Base-by-base conservation (phyloP, 2,888 invertebrate genomes). In the Amphipoea oculea region DNA sequence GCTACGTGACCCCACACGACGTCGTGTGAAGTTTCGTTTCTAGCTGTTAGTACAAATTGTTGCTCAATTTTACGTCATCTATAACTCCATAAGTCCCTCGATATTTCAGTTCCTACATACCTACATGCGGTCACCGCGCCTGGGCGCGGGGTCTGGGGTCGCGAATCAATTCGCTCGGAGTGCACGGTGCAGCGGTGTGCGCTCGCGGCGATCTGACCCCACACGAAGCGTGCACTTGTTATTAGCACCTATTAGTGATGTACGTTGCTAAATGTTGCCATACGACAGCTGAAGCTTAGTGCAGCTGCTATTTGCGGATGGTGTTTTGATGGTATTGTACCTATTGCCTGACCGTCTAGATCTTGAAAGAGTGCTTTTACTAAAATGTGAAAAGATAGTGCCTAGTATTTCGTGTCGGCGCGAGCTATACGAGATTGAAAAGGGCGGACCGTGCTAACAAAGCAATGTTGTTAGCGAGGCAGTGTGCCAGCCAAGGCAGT, bases 131-230 rank as follows among this genome's bases (percentile, higher is more conserved):
- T 62, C 72, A 74, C 57, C 51, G 60, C 20, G 42, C 63, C 20
- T 2, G 57, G 4, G 36, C 29, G n/a, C 62, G 40, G 11, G 76
- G 45, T 68, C 78, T 40, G 62, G 65, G 82, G 80, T 78, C 85
- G 81, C 71, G 79, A 89, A 89, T 89, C 89, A 85, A 88, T 89
- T 87, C 78, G 79, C 80, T 63, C 66, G 73, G 73, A 67, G 68
- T 73, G 86, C 86, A 71, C 75, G 66, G 57, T 12, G 57, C 23
- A 6, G 40, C 74, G 60, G 65, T 9, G 12, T 14, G 29, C 84
- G 77, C 84, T 73, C 70, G 87, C 83, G 77, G 86, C 86, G 69
- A 11, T 29, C 40, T 81, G 82, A 82, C 79, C 85, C 48, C 89
- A 81, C 83, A 78, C 87, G 85, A 73, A 17, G 86, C 70, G 2